Evolutionary conservation across 2,797 vertebrate genomes (phyloP).

Genomic region (Enteromius trimaculatus): DNA sequence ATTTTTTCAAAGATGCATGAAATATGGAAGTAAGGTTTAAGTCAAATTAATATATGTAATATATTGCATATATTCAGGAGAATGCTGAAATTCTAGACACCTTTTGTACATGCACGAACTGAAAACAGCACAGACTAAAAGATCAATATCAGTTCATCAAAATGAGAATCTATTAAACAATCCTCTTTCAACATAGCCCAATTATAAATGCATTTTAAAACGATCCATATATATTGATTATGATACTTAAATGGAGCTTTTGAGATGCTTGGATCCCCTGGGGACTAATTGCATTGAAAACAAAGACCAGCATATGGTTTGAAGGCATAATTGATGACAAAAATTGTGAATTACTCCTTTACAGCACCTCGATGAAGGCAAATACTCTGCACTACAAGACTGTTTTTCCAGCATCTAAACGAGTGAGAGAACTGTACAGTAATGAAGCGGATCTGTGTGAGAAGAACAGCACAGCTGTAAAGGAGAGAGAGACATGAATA

Average conservation of each 20-base stretch:
- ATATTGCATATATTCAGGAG: background rate
- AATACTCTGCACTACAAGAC: background rate
- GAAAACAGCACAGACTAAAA: background rate
- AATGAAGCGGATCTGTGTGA: conserved; percentile 26
- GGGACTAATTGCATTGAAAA: background rate
- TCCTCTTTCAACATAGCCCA: background rate
- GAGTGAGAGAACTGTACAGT: background rate
- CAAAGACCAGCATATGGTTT: background rate
- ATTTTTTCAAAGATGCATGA: background rate
- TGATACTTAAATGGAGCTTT: background rate
- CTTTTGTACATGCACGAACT: background rate
- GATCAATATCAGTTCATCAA: background rate
- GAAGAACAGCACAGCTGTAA: conserved; percentile 37
- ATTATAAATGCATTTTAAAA: conserved; percentile 23
- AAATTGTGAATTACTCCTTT: background rate
- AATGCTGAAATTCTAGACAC: background rate
- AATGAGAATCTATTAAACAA: background rate
- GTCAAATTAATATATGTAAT: background rate
- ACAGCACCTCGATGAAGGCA: background rate
- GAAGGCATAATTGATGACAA: background rate
- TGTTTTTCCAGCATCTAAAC: conserved; percentile 17
- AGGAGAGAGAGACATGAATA: conserved; percentile 28
- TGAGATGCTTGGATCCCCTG: background rate
- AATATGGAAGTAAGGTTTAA: background rate
- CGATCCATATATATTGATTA: conserved; percentile 3